Percentiles rank a stretch among this genome's conserved stretches.
phyloP scores from a whole-genome alignment of 2,113 vertebrate species.

The Halichoerus grypus region DNA sequence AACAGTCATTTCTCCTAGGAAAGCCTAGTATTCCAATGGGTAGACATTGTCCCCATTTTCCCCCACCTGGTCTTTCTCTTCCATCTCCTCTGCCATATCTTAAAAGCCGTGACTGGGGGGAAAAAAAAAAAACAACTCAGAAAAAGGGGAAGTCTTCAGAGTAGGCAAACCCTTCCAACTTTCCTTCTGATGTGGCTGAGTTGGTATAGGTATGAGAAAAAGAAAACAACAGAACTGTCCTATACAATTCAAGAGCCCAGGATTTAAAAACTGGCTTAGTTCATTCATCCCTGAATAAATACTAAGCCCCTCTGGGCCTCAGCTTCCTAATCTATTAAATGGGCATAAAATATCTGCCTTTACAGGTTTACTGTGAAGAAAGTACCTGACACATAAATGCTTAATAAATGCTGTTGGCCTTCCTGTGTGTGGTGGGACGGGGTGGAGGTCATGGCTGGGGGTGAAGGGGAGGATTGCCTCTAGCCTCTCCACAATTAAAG shows the following conservation, averaged over 20 bases:
- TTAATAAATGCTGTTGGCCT: background rate
- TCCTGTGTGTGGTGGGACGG: background rate
- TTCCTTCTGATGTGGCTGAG: background rate
- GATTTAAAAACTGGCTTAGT: constrained; percentile 28
- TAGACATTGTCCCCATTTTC: background rate
- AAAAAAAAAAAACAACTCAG: background rate
- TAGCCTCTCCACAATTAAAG: background rate
- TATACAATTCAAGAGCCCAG: background rate
- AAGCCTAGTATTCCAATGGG: background rate
- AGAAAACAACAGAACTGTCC: background rate
- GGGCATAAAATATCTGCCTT: background rate
- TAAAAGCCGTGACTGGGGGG: background rate
- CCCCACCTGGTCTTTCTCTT: background rate
- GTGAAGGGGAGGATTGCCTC: too few relatives aligned
- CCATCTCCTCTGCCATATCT: background rate
- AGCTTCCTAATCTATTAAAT: constrained; percentile 31
- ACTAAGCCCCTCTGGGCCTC: background rate
- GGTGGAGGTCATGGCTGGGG: fast-evolving
- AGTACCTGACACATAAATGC: background rate
- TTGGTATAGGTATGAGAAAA: background rate
- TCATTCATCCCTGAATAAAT: background rate
- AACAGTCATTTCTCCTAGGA: background rate
- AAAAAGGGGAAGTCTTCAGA: background rate
- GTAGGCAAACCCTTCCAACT: background rate
- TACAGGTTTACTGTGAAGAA: background rate